These are phyloP conservation scores for Archips crataeganus DNA, from an alignment of 2,888 invertebrate species.

Conservation along the genomic window DNA sequence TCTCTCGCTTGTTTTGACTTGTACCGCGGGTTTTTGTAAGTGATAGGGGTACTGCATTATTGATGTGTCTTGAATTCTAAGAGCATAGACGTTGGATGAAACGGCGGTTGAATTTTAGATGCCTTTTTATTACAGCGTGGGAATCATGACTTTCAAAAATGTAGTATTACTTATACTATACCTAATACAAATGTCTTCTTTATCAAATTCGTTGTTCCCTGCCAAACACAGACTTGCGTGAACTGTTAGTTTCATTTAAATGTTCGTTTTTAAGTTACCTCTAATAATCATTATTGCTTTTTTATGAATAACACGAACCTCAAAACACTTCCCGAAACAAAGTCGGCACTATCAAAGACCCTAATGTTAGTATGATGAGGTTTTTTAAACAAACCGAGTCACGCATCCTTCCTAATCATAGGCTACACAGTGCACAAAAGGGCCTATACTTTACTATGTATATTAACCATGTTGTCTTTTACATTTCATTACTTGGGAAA, in stretches of 20 bases:
- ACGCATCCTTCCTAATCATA: background rate
- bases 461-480: too few species aligned
- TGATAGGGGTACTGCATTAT: constrained; percentile 32
- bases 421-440: background rate
- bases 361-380: background rate
- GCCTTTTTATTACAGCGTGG: constrained; percentile 18
- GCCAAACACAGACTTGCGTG: too few species aligned
- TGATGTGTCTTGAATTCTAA: constrained; percentile 31
- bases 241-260: background rate
- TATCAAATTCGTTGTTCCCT: background rate
- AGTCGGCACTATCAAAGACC: constrained; percentile 2
- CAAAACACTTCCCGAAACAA: background rate
- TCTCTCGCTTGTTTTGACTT: constrained; percentile 28
- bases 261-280: background rate
- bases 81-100: constrained; percentile 10
- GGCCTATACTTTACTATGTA: background rate
- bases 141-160: background rate
- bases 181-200: too few species aligned
- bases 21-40: constrained; percentile 31
- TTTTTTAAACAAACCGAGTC: background rate
- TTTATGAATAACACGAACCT: background rate
- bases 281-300: background rate
- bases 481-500: background rate
- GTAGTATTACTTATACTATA: background rate
- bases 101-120: constrained; percentile 8